These are phyloP conservation scores for Blera fallax DNA, from an alignment of 2,888 invertebrate genomes.

Conservation along the genomic window DNA sequence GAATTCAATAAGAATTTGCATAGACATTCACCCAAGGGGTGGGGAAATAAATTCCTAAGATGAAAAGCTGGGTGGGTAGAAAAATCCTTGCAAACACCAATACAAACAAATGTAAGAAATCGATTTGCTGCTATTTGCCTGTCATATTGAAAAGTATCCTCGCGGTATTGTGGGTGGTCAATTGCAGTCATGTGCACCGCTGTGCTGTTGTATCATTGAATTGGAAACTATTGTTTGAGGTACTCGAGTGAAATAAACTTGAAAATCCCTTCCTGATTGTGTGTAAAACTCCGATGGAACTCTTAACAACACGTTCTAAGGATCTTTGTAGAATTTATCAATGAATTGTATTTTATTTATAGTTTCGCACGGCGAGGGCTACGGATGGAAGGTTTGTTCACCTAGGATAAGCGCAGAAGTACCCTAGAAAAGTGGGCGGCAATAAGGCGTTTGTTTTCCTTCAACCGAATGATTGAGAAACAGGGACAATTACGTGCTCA, in stretches of 20 bases:
- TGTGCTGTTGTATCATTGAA: not conserved
- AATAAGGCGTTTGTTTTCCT: not conserved
- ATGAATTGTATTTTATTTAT: slow-evolving; percentile 13
- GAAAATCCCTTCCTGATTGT: slow-evolving; percentile 13
- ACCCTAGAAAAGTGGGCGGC: not conserved
- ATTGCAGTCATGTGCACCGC: not conserved
- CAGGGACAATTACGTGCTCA: slow-evolving; percentile 9
- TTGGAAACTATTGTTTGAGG: not conserved
- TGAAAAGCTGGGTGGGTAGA: not conserved
- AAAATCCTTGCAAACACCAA: not conserved
- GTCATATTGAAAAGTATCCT: not conserved
- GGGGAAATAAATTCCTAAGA: not conserved
- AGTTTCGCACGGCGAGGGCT: not conserved
- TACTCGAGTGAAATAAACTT: not conserved
- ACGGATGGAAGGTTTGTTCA: not conserved
- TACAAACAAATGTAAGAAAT: not conserved
- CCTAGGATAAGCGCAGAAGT: not conserved
- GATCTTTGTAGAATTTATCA: slow-evolving; percentile 6
- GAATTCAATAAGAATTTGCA: not conserved
- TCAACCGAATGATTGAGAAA: not conserved
- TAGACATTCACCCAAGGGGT: not conserved
- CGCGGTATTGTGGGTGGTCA: not conserved
- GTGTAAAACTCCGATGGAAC: not conserved
- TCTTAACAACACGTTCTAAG: not conserved
- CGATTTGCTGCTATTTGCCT: not conserved